Conservation (phyloP, 2,113 vertebrate species). For the Laticauda colubrina region DNA sequence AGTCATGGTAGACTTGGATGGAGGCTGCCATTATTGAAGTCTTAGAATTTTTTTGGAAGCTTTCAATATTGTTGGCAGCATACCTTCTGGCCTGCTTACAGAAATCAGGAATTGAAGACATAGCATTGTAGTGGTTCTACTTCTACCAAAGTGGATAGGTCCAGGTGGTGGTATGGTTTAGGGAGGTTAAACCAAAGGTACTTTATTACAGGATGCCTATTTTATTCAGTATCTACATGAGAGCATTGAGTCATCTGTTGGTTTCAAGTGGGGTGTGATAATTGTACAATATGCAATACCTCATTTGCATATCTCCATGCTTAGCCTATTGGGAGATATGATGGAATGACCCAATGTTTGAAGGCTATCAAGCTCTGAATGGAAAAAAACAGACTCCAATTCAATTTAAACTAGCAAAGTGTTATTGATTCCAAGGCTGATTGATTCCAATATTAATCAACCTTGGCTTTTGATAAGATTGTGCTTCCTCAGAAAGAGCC, state of each 20-base stretch:
- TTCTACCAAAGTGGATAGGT: neutral
- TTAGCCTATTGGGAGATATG: neutral
- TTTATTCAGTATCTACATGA: neutral
- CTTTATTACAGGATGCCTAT: neutral
- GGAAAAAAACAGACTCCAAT: neutral
- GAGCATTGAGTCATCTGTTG: neutral
- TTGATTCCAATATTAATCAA: neutral
- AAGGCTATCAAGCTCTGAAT: neutral
- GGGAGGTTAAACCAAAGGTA: neutral
- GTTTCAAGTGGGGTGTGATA: neutral
- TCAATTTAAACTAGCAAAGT: neutral
- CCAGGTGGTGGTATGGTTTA: neutral
- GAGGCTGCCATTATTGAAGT: neutral
- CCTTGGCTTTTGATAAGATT: neutral
- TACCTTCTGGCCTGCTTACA: neutral
- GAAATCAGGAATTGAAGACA: neutral
- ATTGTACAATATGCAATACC: neutral
- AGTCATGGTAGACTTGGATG: neutral
- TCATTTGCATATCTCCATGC: neutral
- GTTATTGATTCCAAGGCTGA: neutral
- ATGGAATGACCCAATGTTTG: neutral
- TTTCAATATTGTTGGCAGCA: neutral
- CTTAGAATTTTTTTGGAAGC: neutral
- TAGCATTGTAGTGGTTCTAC: neutral
- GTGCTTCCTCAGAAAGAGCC: neutral